A percentile compares a stretch with the other conserved stretches of the same genome.
Evolutionary conservation across 2,888 invertebrate genomes (phyloP).

Genomic region (Ectemnius lituratus): DNA sequence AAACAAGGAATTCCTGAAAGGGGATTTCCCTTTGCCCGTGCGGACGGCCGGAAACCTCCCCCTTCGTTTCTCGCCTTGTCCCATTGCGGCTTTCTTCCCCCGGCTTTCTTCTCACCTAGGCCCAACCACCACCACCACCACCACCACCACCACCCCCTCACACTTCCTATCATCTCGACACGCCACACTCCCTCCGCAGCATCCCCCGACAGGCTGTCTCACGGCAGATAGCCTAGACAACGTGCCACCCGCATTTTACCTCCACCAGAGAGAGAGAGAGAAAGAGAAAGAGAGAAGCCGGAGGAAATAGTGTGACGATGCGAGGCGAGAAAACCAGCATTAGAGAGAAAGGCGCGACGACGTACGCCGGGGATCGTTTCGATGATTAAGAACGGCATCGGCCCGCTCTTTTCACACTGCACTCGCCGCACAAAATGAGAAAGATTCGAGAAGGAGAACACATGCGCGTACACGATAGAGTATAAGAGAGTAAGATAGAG

Average conservation of each 20-base stretch:
- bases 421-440: constrained; percentile 5
- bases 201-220: constrained; percentile 1
- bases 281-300: not conserved
- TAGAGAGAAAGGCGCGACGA: constrained; percentile 31
- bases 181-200: not conserved
- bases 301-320: no score
- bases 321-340: not conserved
- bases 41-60: constrained; percentile 36
- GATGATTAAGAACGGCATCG: constrained; percentile 54
- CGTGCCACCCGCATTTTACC: constrained; percentile 26
- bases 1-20: constrained; percentile 58
- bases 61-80: constrained; percentile 18
- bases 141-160: constrained; percentile 1
- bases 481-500: not conserved
- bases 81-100: constrained; percentile 15
- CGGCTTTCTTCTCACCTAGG: constrained; percentile 16
- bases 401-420: constrained; percentile 11
- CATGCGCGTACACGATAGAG: not conserved
- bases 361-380: constrained; percentile 49
- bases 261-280: constrained; percentile 8
- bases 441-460: constrained; percentile 10
- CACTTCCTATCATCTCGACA: not conserved
- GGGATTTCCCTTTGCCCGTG: constrained; percentile 52
- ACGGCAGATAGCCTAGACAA: not conserved
- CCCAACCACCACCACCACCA: not conserved